A percentile compares a stretch with the other conserved stretches of the same genome.
phyloP scores from a whole-genome alignment of 2,888 invertebrate genomes.

The Salpingus planirostris region DNA sequence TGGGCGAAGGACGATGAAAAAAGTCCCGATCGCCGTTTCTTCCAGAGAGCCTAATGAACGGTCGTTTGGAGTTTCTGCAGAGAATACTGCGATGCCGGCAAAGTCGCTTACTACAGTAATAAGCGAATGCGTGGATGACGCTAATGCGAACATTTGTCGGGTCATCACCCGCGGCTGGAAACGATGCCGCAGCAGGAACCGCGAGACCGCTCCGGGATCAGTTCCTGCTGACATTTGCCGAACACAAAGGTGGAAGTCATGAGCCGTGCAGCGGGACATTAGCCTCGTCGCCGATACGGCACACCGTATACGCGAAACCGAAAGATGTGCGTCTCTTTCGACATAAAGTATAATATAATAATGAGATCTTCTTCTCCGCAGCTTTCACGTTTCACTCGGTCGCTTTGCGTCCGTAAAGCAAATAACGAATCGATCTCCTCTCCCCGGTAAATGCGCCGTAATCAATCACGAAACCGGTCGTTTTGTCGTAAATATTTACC shows the following conservation, averaged over 20 bases:
- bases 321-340: too few species aligned
- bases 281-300: conserved; percentile 11
- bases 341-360: too few species aligned
- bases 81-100: conserved; percentile 1
- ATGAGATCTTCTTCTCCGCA: too few species aligned
- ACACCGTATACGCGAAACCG: conserved; percentile 3
- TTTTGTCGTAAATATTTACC: too few species aligned
- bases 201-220: conserved; percentile 12
- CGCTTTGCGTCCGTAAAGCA: conserved; percentile 7
- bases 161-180: conserved; percentile 29
- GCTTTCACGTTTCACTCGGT: too few species aligned
- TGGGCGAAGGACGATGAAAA: too few species aligned
- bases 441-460: not conserved
- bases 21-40: too few species aligned
- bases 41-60: too few species aligned
- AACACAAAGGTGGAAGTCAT: conserved; percentile 14
- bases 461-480: not conserved
- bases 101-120: conserved; percentile 4
- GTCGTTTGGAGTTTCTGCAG: conserved; percentile 8
- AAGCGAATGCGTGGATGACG: conserved; percentile 16
- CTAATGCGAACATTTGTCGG: conserved; percentile 28
- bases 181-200: conserved; percentile 26
- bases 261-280: conserved; percentile 16
- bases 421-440: not conserved
- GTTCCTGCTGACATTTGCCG: conserved; percentile 13